These are phyloP conservation scores for Nesidiocoris tenuis DNA, from an alignment of 2,888 invertebrate genomes.

Conservation along the genomic window DNA sequence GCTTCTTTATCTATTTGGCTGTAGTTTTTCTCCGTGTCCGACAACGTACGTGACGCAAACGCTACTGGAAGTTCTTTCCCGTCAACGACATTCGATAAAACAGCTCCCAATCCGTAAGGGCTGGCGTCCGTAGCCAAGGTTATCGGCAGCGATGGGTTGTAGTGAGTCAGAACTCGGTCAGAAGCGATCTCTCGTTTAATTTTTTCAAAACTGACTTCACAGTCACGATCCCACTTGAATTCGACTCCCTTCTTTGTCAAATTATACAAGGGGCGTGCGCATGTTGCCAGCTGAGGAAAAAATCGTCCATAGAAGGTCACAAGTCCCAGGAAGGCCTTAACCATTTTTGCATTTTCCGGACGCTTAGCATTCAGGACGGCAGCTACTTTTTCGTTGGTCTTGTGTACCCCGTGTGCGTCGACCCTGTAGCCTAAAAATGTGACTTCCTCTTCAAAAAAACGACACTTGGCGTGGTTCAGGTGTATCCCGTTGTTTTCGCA, in stretches of 20 bases:
- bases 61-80: neutral
- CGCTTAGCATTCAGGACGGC: constrained; percentile 22
- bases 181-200: constrained; percentile 18
- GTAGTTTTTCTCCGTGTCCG: constrained; percentile 11
- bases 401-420: constrained; percentile 3
- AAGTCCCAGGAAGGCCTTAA: constrained; percentile 8
- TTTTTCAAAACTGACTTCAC: constrained; percentile 1
- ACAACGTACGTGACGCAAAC: neutral
- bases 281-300: constrained; percentile 17
- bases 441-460: constrained; percentile 3
- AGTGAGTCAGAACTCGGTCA: neutral
- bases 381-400: constrained; percentile 24
- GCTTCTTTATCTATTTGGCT: constrained; percentile 45
- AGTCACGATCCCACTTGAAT: constrained; percentile 6
- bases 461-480: constrained; percentile 16
- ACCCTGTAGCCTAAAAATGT: neutral
- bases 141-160: neutral
- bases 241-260: neutral
- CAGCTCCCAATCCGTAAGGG: constrained; percentile 3
- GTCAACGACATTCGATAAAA: constrained; percentile 5
- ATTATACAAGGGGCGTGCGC: constrained; percentile 1
- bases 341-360: neutral
- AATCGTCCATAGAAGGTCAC: constrained; percentile 18
- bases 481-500: neutral
- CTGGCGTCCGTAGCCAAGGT: constrained; percentile 15